These are phyloP conservation scores for Suricata suricatta DNA, from an alignment of 2,113 vertebrate genomes.

Conservation along the genomic window DNA sequence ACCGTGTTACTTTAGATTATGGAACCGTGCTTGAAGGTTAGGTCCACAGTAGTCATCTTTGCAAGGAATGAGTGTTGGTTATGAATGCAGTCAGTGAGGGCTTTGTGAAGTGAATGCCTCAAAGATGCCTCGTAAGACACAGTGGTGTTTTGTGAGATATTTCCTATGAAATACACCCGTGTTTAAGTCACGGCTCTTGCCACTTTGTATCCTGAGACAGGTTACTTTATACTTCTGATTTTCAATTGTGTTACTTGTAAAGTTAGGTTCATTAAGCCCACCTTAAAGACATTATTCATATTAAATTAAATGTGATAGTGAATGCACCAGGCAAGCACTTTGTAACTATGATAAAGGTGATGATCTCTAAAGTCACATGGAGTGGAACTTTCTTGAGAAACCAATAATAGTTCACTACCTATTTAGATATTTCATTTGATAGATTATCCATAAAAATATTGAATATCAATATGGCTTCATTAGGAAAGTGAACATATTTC, in stretches of 20 bases:
- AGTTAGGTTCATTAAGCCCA: background rate
- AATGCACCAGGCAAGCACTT: background rate
- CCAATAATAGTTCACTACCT: background rate
- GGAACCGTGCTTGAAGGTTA: background rate
- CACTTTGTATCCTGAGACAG: background rate
- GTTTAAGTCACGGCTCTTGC: background rate
- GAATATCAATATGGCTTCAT: background rate
- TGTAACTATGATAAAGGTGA: background rate
- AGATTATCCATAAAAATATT: background rate
- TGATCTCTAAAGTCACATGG: background rate
- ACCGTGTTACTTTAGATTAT: background rate
- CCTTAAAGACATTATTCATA: background rate
- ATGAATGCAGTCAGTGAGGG: background rate
- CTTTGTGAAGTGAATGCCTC: background rate
- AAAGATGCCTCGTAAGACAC: background rate
- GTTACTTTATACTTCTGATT: background rate
- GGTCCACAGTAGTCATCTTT: background rate
- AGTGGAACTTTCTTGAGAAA: background rate
- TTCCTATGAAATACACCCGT: background rate
- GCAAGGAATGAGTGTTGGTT: background rate
- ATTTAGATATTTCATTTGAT: background rate
- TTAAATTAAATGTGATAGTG: background rate
- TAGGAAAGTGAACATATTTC: background rate
- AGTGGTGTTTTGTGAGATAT: background rate
- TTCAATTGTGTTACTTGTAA: background rate